A percentile compares a stretch with the other conserved stretches of the same genome.
Evolutionary conservation across 1,140 invertebrate species (phyloP).

Genomic region (Oryctes rhinoceros): DNA sequence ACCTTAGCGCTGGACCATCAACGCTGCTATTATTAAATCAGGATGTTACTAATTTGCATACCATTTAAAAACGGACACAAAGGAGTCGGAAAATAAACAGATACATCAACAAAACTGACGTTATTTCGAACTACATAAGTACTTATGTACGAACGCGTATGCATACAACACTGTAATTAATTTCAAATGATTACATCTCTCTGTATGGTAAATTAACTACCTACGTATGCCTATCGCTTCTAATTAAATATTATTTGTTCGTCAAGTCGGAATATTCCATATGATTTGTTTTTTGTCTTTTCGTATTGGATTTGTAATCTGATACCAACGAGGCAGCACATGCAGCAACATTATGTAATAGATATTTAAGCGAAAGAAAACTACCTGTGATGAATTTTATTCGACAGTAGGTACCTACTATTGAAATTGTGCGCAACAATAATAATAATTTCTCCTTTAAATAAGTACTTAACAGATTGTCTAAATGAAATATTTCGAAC

Average conservation of each 20-base stretch:
- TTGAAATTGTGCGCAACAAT: no score
- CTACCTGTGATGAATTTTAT: no score
- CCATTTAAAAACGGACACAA: constrained; percentile 36
- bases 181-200: constrained; percentile 6
- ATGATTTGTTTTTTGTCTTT: not conserved
- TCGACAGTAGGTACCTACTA: no score
- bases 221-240: not conserved
- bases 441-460: no score
- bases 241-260: not conserved
- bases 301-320: no score
- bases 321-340: no score
- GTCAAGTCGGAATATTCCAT: not conserved
- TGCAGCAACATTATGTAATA: no score
- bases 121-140: constrained; percentile 26
- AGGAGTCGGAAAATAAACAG: constrained; percentile 36
- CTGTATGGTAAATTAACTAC: constrained; percentile 16
- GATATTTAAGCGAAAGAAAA: no score
- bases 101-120: constrained; percentile 18
- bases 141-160: not conserved
- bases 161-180: constrained; percentile 20
- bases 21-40: constrained; percentile 42
- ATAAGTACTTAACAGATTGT: no score
- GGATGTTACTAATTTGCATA: constrained; percentile 45
- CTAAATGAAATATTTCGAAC: no score
- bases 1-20: constrained; percentile 43